Percentiles rank a stretch among this genome's conserved stretches.
Evolutionary conservation across 2,888 invertebrate genomes (phyloP).

Genomic region (Charanyca ferruginea): DNA sequence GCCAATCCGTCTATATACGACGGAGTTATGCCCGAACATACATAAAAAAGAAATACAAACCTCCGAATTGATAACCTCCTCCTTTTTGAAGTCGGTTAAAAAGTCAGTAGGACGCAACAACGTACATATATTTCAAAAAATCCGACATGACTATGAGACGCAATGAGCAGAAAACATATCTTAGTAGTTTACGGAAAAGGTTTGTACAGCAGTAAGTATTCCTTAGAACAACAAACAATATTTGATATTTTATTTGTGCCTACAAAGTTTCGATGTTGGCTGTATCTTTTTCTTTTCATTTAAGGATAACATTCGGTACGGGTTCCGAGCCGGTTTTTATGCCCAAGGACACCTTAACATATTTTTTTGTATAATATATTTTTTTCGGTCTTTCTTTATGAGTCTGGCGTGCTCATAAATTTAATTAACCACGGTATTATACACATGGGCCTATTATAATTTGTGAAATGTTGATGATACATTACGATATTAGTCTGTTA

Average conservation of each 20-base stretch:
- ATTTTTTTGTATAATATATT: constrained; percentile 1
- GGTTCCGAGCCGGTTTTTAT: neutral
- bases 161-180: neutral
- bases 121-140: too few relatives aligned
- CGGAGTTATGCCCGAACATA: too few relatives aligned
- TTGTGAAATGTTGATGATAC: neutral
- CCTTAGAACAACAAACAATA: neutral
- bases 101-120: too few relatives aligned
- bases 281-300: constrained; percentile 1
- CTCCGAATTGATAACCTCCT: too few relatives aligned
- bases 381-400: constrained; percentile 13
- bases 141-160: too few relatives aligned
- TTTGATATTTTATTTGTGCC: neutral
- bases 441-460: neutral
- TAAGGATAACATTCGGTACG: constrained; percentile 20
- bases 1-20: too few relatives aligned
- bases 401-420: constrained; percentile 23
- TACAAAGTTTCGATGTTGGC: neutral
- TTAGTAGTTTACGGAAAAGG: too few relatives aligned
- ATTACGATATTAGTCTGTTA: constrained; percentile 8
- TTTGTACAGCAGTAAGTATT: neutral
- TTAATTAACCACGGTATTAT: constrained; percentile 7
- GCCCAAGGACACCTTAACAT: constrained; percentile 13
- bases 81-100: too few relatives aligned
- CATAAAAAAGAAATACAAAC: too few relatives aligned